Conservation (phyloP, 2,113 vertebrate genomes). For the Tachysurus vachellii region DNA sequence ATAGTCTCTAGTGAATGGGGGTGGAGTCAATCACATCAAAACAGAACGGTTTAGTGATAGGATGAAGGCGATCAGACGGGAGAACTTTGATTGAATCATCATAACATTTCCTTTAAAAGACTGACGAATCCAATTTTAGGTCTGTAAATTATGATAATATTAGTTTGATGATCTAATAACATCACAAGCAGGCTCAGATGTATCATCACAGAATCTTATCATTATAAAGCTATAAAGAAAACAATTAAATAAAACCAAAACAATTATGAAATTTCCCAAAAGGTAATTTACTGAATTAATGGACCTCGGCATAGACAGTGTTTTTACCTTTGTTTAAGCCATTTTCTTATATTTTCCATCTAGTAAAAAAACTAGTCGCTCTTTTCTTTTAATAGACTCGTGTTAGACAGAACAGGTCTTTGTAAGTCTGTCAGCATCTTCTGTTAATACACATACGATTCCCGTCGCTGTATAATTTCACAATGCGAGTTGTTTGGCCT, state of each 20-base stretch:
- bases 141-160: neutral
- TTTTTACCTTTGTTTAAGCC: neutral
- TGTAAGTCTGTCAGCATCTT: conserved; percentile 10
- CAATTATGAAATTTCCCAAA: neutral
- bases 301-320: neutral
- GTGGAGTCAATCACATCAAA: neutral
- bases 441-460: conserved; percentile 17
- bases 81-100: neutral
- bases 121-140: neutral
- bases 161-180: neutral
- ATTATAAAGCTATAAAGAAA: neutral
- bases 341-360: neutral
- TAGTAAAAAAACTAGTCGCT: neutral
- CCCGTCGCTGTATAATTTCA: neutral
- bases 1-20: neutral
- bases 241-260: neutral
- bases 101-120: neutral
- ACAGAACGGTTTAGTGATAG: neutral
- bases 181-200: neutral
- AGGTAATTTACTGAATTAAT: neutral
- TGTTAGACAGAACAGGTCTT: neutral
- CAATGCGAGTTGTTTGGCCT: conserved; percentile 22
- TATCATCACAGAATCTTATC: neutral
- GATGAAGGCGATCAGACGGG: neutral
- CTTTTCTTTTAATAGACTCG: neutral